Evolutionary conservation across 2,113 vertebrate genomes (phyloP).

Genomic region (Scophthalmus maximus): DNA sequence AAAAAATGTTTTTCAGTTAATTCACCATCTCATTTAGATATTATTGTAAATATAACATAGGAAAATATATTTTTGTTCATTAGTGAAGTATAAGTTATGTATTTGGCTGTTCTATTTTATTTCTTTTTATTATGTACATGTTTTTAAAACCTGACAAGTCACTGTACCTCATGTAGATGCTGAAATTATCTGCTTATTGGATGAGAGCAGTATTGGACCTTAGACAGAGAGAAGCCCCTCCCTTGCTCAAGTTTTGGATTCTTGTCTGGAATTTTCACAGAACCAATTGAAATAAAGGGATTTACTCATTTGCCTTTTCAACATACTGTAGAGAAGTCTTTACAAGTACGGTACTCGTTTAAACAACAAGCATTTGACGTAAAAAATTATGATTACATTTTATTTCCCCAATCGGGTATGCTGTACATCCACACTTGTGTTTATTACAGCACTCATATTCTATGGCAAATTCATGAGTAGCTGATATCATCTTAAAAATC

Average conservation of each 20-base stretch:
- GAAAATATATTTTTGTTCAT: conserved; percentile 97
- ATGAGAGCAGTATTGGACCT: conserved; percentile 80
- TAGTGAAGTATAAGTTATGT: conserved; percentile 97
- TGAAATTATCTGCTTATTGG: conserved; percentile 83
- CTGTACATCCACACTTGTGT: conserved; percentile 54
- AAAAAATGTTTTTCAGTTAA: conserved; percentile 76
- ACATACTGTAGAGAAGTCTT: conserved; percentile 21
- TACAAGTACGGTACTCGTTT: conserved; percentile 60
- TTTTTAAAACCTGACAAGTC: conserved; percentile 88
- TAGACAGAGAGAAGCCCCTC: conserved; percentile 76
- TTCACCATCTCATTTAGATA: conserved; percentile 93
- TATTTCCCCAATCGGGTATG: conserved; percentile 56
- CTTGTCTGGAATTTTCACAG: conserved; percentile 47
- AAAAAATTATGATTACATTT: conserved; percentile 25
- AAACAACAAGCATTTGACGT: conserved; percentile 72
- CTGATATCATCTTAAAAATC: conserved; percentile 38
- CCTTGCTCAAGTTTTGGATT: conserved; percentile 68
- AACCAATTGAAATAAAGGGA: conserved; percentile 26
- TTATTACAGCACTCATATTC: conserved; percentile 29
- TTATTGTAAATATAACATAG: conserved; percentile 99
- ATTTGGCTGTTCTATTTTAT: conserved; percentile 84
- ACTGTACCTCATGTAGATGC: conserved; percentile 91
- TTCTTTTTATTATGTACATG: conserved; percentile 73
- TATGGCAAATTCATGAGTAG: conserved; percentile 47
- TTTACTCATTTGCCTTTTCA: conserved; percentile 26